A percentile compares a stretch with the other conserved stretches of the same genome.
phyloP scores from a whole-genome alignment of 1,140 invertebrate species.

The Catajapyx aquilonaris region DNA sequence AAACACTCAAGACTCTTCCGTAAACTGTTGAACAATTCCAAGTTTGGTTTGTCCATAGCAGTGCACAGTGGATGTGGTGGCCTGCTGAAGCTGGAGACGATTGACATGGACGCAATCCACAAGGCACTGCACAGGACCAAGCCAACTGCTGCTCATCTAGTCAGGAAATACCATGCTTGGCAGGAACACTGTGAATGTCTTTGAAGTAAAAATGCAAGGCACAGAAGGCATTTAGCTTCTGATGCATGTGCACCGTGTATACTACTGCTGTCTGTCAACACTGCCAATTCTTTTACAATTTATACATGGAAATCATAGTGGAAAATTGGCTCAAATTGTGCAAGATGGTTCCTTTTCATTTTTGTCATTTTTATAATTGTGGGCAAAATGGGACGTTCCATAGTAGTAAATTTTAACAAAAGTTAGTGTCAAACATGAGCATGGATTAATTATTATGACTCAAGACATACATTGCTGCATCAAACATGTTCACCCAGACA shows the following conservation, averaged over 20 bases:
- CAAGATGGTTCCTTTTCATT: conserved; percentile 7
- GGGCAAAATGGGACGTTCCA: too few species aligned
- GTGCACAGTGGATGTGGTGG: too few species aligned
- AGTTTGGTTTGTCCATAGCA: too few species aligned
- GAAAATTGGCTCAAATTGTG: conserved; percentile 18
- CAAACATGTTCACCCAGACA: too few species aligned
- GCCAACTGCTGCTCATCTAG: conserved; percentile 22
- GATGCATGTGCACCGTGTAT: too few species aligned
- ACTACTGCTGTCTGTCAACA: conserved; percentile 13
- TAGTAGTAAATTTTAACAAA: too few species aligned
- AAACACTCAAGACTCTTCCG: too few species aligned
- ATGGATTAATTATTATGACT: too few species aligned
- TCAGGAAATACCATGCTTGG: conserved; percentile 25
- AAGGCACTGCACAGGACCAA: conserved; percentile 24
- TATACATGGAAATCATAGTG: conserved; percentile 13
- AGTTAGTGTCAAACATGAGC: too few species aligned
- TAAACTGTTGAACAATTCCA: too few species aligned
- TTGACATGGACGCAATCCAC: conserved; percentile 25
- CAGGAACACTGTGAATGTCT: conserved; percentile 27
- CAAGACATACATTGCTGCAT: too few species aligned
- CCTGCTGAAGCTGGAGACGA: conserved; percentile 22
- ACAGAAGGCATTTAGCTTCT: too few species aligned
- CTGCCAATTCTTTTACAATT: conserved; percentile 12
- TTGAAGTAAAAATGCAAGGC: conserved; percentile 12
- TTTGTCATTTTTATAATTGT: conserved; percentile 21